Conservation (phyloP, 2,113 vertebrate species). For the Indicator maculatus region DNA sequence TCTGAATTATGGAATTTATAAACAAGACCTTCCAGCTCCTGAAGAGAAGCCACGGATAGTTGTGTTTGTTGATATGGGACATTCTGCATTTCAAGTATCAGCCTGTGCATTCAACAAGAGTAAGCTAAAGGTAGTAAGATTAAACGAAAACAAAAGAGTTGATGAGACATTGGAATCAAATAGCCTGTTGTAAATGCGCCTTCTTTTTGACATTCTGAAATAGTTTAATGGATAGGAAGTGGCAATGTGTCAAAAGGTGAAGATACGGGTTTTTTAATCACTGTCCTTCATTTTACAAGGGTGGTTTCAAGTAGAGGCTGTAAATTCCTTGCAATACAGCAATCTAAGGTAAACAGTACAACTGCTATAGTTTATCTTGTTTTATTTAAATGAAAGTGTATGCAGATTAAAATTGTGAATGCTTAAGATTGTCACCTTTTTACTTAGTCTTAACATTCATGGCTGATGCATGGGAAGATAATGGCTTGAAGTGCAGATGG, state of each 20-base stretch:
- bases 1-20: conserved; percentile 84
- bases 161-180: not conserved
- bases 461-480: not conserved
- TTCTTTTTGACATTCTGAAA: not conserved
- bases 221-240: not conserved
- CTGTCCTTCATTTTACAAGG: not conserved
- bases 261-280: not conserved
- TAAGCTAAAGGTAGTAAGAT: conserved; percentile 78
- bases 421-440: not conserved
- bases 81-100: conserved; percentile 84
- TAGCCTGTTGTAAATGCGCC: not conserved
- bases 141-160: not conserved
- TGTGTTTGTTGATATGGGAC: conserved; percentile 84
- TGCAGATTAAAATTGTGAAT: not conserved
- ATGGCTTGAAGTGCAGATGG: too few relatives aligned
- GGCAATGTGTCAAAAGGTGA: not conserved
- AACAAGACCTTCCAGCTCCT: conserved; percentile 79
- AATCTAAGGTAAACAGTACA: not conserved
- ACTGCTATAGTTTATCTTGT: not conserved
- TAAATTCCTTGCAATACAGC: not conserved
- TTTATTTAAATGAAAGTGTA: not conserved
- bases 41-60: conserved; percentile 83
- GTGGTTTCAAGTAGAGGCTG: not conserved
- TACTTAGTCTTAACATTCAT: not conserved
- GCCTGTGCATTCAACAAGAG: conserved; percentile 84